Evolutionary conservation across 1,140 invertebrate species (phyloP), one percentile per base, ranked within the genome.

Genomic region (Bicyclus anynana): DNA sequence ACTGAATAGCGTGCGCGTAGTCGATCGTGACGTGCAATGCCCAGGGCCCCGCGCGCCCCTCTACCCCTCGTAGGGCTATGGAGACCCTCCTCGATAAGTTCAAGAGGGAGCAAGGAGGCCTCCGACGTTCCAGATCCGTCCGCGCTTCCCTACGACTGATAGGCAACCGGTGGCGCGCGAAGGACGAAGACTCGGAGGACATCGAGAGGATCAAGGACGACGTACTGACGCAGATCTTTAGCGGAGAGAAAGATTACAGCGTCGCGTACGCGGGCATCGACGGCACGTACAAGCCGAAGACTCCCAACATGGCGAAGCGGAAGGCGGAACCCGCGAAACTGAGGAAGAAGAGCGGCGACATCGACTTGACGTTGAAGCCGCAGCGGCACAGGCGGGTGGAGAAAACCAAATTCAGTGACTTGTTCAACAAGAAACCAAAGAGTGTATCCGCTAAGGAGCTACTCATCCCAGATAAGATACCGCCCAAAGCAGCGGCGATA

Each of bases 121-220:
- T 93, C 59, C 91, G 92, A 29, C 90, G 93, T 62, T 92, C 93
- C 58, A 91, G 92, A 65, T 94, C 93, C 27, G 92, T 95, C 64
- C 91, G 94, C 53, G 92, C 93, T 29, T 95, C 94, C 27, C 81
- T 94, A 40, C 91, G 92, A 62, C 79, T 94, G 58, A 92, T 95
- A 55, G 89, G 90, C 51, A 89, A 89, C 64, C 87, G 89, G 57
- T 88, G 90, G 79, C 79, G 90, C 37, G 77, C 78, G 47, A 89
- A 90, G 52, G 81, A 84, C 55, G 66, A 84, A 52, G 73, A 80
- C 49, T 33, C 71, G 4, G 77, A 83, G 16, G 77, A 84, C 37
- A 72, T 80, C 3, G 75, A 84, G 14, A 70, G 73, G 14, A 71
- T 77, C 47, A 83, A 80, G 64, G 68, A 59, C 33, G 80, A 77